phyloP scores from a whole-genome alignment of 2,113 vertebrate species.

The Trinectes maculatus region DNA sequence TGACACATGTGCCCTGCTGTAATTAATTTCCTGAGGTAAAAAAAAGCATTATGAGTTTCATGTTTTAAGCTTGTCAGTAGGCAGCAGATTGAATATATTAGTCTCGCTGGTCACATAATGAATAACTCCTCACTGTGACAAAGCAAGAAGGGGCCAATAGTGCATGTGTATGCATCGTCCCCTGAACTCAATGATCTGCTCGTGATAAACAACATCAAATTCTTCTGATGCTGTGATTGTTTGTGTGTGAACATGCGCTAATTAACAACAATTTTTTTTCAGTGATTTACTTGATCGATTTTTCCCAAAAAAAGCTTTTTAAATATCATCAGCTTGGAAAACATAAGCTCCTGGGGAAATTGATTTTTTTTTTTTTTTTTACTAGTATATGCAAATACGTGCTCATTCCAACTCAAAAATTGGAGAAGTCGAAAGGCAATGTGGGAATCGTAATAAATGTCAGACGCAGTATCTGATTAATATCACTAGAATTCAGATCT shows the following conservation, averaged over 20 bases:
- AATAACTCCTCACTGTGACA: conserved; percentile 21
- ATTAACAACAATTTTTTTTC: too few relatives aligned
- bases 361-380: conserved; percentile 26
- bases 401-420: too few relatives aligned
- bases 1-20: conserved; percentile 22
- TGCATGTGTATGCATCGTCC: conserved; percentile 12
- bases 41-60: conserved; percentile 26
- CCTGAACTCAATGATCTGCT: conserved; percentile 2
- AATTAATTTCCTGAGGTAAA: conserved; percentile 29
- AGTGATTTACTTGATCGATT: too few relatives aligned
- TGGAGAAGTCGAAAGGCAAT: too few relatives aligned
- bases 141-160: neutral
- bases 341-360: too few relatives aligned
- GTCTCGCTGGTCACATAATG: conserved; percentile 29
- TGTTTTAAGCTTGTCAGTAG: conserved; percentile 47
- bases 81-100: conserved; percentile 32
- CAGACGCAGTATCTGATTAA: neutral
- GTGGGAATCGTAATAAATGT: conserved; percentile 1
- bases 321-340: too few relatives aligned
- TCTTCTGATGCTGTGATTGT: too few relatives aligned
- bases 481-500: neutral
- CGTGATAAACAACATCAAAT: too few relatives aligned
- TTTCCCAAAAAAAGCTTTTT: too few relatives aligned
- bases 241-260: too few relatives aligned
- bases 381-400: conserved; percentile 15